phyloP scores from a whole-genome alignment of 2,888 invertebrate species.

The Ichneumoninae sp. region DNA sequence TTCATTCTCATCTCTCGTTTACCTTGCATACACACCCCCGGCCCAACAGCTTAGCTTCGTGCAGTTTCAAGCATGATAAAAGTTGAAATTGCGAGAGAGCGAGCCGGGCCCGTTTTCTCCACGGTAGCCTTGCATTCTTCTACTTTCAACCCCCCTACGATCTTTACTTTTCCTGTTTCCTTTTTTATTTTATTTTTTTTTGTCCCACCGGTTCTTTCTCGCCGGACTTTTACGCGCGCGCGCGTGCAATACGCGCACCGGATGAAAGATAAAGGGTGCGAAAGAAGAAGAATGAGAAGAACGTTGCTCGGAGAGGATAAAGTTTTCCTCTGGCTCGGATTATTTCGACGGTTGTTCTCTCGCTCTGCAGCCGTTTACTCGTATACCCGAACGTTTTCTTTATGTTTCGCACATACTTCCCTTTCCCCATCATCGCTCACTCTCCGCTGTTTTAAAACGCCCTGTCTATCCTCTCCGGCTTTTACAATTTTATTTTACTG shows the following conservation, averaged over 20 bases:
- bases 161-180: slow-evolving; percentile 9
- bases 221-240: not conserved
- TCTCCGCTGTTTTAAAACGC: slow-evolving; percentile 65
- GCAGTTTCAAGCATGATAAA: slow-evolving; percentile 42
- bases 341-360: slow-evolving; percentile 66
- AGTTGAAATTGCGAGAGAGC: slow-evolving; percentile 55
- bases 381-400: slow-evolving; percentile 67
- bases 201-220: slow-evolving; percentile 20
- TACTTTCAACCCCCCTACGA: slow-evolving; percentile 31
- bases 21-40: slow-evolving; percentile 18
- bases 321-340: slow-evolving; percentile 72
- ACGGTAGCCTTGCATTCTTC: slow-evolving; percentile 59
- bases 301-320: slow-evolving; percentile 60
- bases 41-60: slow-evolving; percentile 10
- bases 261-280: slow-evolving; percentile 43
- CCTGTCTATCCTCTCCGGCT: slow-evolving; percentile 40
- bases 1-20: slow-evolving; percentile 56
- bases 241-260: slow-evolving; percentile 7
- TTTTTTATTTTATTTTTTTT: not conserved
- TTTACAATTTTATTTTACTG: slow-evolving; percentile 74
- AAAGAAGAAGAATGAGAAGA: slow-evolving; percentile 43
- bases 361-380: slow-evolving; percentile 45
- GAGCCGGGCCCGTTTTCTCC: slow-evolving; percentile 15
- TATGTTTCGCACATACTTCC: slow-evolving; percentile 67
- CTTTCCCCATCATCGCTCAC: slow-evolving; percentile 56